Base-by-base conservation (phyloP, 2,888 invertebrate genomes). In the Rhogogaster chlorosoma region DNA sequence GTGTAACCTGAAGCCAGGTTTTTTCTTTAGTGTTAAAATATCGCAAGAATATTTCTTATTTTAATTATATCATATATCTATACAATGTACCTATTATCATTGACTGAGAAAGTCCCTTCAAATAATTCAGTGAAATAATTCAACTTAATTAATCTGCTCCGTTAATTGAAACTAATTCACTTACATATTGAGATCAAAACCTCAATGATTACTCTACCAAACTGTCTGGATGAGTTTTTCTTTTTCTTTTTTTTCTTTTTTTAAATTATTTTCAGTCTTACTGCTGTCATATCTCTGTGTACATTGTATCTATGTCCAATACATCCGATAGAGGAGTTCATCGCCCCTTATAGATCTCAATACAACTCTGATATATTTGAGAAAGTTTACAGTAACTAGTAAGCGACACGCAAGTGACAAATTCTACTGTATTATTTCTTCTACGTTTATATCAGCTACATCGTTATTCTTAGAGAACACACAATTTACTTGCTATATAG, bases 401-500 rank as follows among this genome's bases (percentile, higher is more conserved):
- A 61, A 80, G 80, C 61, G 57, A 80, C 61, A 61, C 77, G 15
- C 36, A 61, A 10, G n/a, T 61, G 80, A 42, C 32, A 80, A 80
- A 57, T 80, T 80, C 36, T 80, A 80, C 61, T 12, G 22, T 61
- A 61, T 36, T 80, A 80, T 38, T 49, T 26, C 61, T 80, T n/a
- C 61, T 38, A 36, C 45, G 5, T 36, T 45, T 49, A 36, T 18
- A n/a, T 49, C n/a, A 61, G 36, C 22, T 80, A 10, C 32, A 15
- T 45, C 26, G 29, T 61, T 80, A 26, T 85, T 53, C 26, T 90
- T 90, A 93, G 85, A 92, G 87, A 42, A 92, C 89, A 87, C 93
- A 92, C 49, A 94, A 93, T 93, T 94, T 95, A 92, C 92, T 94
- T 77, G 95, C 95, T 87, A 97, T 94, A 93, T 96, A 96, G 92